These are phyloP conservation scores for Montipora efflorescens DNA, from an alignment of 64 coral and sea anemone species.

Conservation along the genomic window DNA sequence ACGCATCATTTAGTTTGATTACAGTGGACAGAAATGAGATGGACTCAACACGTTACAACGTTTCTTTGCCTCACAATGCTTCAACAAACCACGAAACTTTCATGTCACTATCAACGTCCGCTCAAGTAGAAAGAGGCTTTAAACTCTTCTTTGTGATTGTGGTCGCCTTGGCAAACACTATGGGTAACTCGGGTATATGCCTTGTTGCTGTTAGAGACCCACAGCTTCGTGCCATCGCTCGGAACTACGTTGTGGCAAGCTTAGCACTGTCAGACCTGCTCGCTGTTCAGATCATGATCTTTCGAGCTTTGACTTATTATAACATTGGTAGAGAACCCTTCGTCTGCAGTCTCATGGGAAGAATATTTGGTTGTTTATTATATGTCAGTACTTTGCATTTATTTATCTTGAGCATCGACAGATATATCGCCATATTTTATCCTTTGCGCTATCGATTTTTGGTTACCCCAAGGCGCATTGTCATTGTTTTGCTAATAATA, in stretches of 20 bases:
- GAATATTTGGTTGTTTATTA: slow-evolving; percentile 43
- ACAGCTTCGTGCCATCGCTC: slow-evolving; percentile 28
- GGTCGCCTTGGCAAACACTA: slow-evolving; percentile 38
- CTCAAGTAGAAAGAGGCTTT: background rate
- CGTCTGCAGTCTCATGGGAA: slow-evolving; percentile 44
- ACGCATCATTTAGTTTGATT: background rate
- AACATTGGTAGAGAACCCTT: slow-evolving; percentile 1
- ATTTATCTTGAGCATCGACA: slow-evolving; percentile 75
- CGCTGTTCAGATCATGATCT: slow-evolving; percentile 49
- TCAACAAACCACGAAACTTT: background rate
- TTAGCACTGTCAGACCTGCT: slow-evolving; percentile 68
- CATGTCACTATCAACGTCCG: slow-evolving; percentile 2
- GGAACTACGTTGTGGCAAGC: slow-evolving; percentile 67
- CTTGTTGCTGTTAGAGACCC: slow-evolving; percentile 65
- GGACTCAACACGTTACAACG: background rate
- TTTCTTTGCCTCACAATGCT: background rate
- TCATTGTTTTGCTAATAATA: slow-evolving; percentile 34
- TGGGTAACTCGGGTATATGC: slow-evolving; percentile 60
- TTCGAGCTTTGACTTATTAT: slow-evolving; percentile 14
- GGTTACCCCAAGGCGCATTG: slow-evolving; percentile 51
- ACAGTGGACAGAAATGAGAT: background rate
- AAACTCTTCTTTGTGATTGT: slow-evolving; percentile 16
- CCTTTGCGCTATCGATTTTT: slow-evolving; percentile 70
- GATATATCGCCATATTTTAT: slow-evolving; percentile 85
- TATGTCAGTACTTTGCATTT: slow-evolving; percentile 79